phyloP scores from a whole-genome alignment of 2,888 invertebrate species.

The Diadromus collaris region DNA sequence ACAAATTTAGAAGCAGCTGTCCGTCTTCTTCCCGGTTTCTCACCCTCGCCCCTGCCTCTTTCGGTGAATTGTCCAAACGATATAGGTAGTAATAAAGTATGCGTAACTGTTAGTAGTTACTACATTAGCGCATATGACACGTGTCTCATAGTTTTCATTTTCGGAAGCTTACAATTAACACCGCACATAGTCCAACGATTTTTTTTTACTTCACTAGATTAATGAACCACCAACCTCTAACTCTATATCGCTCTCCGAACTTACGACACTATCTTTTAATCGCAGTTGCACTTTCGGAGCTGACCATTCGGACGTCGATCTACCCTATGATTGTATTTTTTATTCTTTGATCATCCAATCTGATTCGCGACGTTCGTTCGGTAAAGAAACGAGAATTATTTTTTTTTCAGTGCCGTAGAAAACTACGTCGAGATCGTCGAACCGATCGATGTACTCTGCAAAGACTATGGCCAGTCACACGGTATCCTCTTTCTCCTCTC shows the following conservation, averaged over 20 bases:
- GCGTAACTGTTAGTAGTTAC: neutral
- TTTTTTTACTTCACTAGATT: conserved; percentile 11
- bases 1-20: conserved; percentile 66
- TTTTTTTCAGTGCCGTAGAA: conserved; percentile 52
- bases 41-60: neutral
- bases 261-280: conserved; percentile 44
- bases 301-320: conserved; percentile 16
- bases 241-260: conserved; percentile 1
- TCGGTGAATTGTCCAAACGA: conserved; percentile 24
- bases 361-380: conserved; percentile 30
- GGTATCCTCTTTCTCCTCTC: conserved; percentile 53
- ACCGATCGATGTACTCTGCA: conserved; percentile 63
- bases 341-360: conserved; percentile 3
- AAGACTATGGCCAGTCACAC: conserved; percentile 57
- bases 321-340: neutral
- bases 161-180: neutral
- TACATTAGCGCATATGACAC: conserved; percentile 33
- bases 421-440: conserved; percentile 66
- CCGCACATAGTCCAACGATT: conserved; percentile 9
- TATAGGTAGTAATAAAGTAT: neutral
- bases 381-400: conserved; percentile 5
- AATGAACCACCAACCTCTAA: conserved; percentile 47
- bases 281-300: conserved; percentile 49
- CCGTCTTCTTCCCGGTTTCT: conserved; percentile 62
- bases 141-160: conserved; percentile 21